A percentile compares a stretch with the other conserved stretches of the same genome.
Conservation (phyloP, 2,113 vertebrate species). For the Pan troglodytes region NHGRI_mPanTro3-v2.1_pri NC_072417.2:50264001-50264500, state of each 20-base stretch:
- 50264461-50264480: background rate
- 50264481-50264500: background rate
- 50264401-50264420: background rate
- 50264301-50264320: background rate
- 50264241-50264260: background rate
- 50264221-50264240: rapidly evolving
- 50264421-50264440: background rate
- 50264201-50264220: no score
- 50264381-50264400: background rate
- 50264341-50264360: background rate
- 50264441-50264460: background rate
- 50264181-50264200: no score
- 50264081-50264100: background rate
- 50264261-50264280: background rate
- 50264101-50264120: background rate
- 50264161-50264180: rapidly evolving
- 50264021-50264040: rapidly evolving
- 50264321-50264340: background rate
- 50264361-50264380: background rate
- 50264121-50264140: background rate
- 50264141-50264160: background rate
- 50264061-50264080: background rate
- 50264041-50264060: background rate
- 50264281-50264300: background rate
- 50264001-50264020: background rate